These are phyloP conservation scores for Leucozona laternaria DNA, from an alignment of 2,888 invertebrate species.

Conservation along the genomic window DNA sequence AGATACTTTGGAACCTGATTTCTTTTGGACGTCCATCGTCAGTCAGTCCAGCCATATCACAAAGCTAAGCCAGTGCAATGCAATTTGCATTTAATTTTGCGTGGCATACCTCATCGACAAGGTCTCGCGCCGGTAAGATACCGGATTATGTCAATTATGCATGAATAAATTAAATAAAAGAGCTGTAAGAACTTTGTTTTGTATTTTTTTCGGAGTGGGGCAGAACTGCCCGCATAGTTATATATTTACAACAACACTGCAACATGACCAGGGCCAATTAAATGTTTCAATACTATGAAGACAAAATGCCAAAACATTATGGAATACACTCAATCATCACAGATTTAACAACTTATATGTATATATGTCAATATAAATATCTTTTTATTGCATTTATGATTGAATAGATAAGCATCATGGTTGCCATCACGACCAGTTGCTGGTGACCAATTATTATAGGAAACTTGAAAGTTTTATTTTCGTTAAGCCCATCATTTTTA, in stretches of 20 bases:
- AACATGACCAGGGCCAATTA: constrained; percentile 39
- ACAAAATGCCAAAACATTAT: constrained; percentile 36
- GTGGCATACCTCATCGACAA: constrained; percentile 74
- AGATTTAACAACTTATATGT: too few species aligned
- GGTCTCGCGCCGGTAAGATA: constrained; percentile 73
- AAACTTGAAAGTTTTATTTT: too few species aligned
- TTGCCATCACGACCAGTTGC: not conserved
- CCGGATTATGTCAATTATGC: constrained; percentile 75
- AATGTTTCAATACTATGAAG: constrained; percentile 13
- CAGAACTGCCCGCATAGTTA: constrained; percentile 16
- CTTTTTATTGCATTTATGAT: constrained; percentile 6
- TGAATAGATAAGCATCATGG: constrained; percentile 17
- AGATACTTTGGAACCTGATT: constrained; percentile 37
- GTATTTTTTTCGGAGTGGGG: constrained; percentile 13
- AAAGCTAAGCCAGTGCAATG: constrained; percentile 14
- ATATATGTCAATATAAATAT: constrained; percentile 25
- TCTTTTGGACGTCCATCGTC: constrained; percentile 47
- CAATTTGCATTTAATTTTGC: constrained; percentile 74
- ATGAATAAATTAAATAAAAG: constrained; percentile 68
- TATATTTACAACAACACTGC: not conserved
- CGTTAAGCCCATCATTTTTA: too few species aligned
- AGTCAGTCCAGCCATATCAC: constrained; percentile 43
- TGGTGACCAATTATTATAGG: too few species aligned
- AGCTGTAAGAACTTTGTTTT: constrained; percentile 31
- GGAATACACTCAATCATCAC: constrained; percentile 43